Evolutionary conservation across 2,888 invertebrate species (phyloP), one percentile per base, ranked within the genome.

Genomic region (Baccha elongata): DNA sequence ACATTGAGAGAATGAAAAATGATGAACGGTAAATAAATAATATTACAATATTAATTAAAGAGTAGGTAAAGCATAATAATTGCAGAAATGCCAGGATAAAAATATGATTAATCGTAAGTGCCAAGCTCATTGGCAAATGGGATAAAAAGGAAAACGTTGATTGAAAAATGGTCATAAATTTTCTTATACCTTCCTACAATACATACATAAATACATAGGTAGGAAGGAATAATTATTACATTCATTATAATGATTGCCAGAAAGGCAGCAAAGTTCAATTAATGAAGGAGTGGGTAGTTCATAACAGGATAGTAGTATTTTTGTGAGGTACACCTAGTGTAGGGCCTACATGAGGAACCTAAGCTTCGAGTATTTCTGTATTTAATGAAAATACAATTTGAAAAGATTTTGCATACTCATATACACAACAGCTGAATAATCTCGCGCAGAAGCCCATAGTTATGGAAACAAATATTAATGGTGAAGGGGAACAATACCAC

Each of bases 11-110:
- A 35, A 40, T 58, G 58, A 58, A 58, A 40, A 58, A 58, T 58
- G 35, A 62, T 29, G 23, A 46, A 64, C 53, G 35, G 23, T 44
- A 73, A 73, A 73, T 73, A 64, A 73, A 58, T 55, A 55, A 55
- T 37, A 55, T 58, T 64, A 32, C 72, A 62, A 71, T 52, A 62
- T 73, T 64, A 64, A 73, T 73, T 73, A 40, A 58, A 58, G 64
- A 53, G 44, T 64, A 53, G 46, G n/a, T n/a, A n/a, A n/a, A n/a
- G n/a, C n/a, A n/a, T n/a, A 53, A 73, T 73, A 73, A 73, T 73
- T 73, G 53, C 44, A 26, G 53, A 44, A 64, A 8, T 26, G 53
- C 26, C 53, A 35, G 62, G 21, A 55, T 53, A 64, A 64, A 64
- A 55, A 58, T 62, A 44, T 73, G 72, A 64, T 73, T 73, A 73